Evolutionary conservation across 2,797 vertebrate genomes (phyloP).

Genomic region (Malurus leucopterus): DNA sequence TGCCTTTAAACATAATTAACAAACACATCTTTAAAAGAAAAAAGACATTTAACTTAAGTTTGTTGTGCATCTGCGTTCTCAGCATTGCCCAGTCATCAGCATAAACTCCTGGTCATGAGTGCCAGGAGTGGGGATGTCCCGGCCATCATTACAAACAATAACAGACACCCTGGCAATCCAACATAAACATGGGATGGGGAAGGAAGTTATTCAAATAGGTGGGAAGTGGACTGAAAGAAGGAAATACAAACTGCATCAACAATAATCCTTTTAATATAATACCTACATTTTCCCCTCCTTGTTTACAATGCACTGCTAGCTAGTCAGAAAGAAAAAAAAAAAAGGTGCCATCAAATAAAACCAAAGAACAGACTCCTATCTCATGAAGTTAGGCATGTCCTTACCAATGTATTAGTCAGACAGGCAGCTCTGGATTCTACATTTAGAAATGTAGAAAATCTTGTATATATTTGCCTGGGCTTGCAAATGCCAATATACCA

Average conservation of each 20-base stretch:
- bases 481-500: neutral
- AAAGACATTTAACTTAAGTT: neutral
- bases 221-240: neutral
- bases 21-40: neutral
- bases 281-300: neutral
- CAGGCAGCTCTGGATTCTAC: neutral
- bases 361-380: neutral
- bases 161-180: neutral
- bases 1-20: neutral
- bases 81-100: neutral
- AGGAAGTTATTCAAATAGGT: neutral
- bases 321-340: neutral
- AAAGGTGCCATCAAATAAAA: neutral
- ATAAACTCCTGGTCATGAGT: neutral
- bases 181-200: neutral
- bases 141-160: neutral
- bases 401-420: neutral
- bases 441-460: constrained; percentile 19
- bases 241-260: neutral
- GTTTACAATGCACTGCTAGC: neutral
- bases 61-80: neutral
- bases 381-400: constrained; percentile 5
- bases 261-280: neutral
- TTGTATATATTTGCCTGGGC: constrained; percentile 11
- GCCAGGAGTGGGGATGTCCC: neutral